These are phyloP conservation scores for Pogonus chalceus DNA, from an alignment of 1,140 invertebrate genomes.

Conservation along the genomic window DNA sequence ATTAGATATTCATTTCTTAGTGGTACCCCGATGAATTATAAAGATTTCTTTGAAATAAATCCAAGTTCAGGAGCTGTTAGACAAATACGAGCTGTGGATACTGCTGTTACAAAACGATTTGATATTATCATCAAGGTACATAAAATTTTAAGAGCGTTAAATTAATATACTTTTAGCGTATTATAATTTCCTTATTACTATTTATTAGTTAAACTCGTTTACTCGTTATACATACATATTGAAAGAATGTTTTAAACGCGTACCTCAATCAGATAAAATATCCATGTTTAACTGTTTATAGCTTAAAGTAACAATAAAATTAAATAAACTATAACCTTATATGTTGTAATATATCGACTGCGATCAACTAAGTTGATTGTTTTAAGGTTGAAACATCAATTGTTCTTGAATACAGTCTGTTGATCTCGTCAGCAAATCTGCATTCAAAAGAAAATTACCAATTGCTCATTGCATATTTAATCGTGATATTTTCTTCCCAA, in stretches of 20 bases:
- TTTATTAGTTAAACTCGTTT: too few relatives aligned
- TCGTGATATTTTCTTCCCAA: too few relatives aligned
- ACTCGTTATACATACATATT: too few relatives aligned
- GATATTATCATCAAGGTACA: conserved; percentile 60
- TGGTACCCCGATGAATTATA: conserved; percentile 63
- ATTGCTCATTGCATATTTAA: background rate
- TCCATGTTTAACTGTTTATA: background rate
- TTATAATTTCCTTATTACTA: too few relatives aligned
- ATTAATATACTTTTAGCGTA: too few relatives aligned
- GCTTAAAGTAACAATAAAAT: conserved; percentile 3
- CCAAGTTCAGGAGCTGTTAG: conserved; percentile 65
- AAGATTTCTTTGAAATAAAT: conserved; percentile 77
- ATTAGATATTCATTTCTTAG: conserved; percentile 73
- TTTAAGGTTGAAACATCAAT: conserved; percentile 3
- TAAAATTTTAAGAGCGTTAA: too few relatives aligned
- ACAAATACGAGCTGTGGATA: conserved; percentile 70
- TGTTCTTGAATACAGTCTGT: background rate
- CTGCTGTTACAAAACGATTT: conserved; percentile 52
- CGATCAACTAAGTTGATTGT: conserved; percentile 2
- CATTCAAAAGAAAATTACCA: background rate
- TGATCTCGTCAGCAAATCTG: background rate
- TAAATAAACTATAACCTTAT: background rate
- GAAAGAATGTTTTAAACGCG: too few relatives aligned
- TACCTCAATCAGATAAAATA: background rate
- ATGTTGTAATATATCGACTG: background rate